Percentiles rank a stretch among this genome's conserved stretches.
Conservation (phyloP, 2,797 vertebrate species). For the Tokudaia tokunoshimensis region DNA sequence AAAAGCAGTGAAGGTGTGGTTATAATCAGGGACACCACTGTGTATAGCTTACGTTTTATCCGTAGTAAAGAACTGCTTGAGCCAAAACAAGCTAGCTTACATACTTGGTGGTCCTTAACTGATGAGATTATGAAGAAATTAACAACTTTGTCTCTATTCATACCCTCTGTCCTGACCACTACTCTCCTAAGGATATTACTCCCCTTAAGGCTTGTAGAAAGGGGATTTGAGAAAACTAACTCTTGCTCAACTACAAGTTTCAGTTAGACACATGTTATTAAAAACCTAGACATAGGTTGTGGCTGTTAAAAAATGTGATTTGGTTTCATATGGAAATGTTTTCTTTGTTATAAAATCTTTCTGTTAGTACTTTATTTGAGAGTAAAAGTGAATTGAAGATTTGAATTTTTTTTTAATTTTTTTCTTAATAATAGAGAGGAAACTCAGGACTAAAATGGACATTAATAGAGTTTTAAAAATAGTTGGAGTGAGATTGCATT, state of each 20-base stretch:
- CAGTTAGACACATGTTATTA: not conserved
- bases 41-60: not conserved
- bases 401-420: not conserved
- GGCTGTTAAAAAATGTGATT: not conserved
- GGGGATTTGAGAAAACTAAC: not conserved
- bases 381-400: not conserved
- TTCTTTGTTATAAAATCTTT: constrained; percentile 10
- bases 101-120: not conserved
- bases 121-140: not conserved
- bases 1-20: not conserved
- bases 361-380: not conserved
- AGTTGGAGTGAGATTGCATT: not conserved
- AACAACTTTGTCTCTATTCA: not conserved
- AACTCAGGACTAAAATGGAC: too few relatives aligned
- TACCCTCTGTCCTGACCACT: accelerated
- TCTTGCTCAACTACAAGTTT: not conserved
- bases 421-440: not conserved
- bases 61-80: not conserved
- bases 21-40: not conserved
- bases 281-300: not conserved
- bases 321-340: not conserved
- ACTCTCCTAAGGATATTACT: not conserved
- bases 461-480: not conserved
- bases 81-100: not conserved
- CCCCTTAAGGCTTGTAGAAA: not conserved